Evolutionary conservation across 23 tunicate species (phyloP), one percentile per base, ranked within the genome.

Genomic region (Styela clava): DNA sequence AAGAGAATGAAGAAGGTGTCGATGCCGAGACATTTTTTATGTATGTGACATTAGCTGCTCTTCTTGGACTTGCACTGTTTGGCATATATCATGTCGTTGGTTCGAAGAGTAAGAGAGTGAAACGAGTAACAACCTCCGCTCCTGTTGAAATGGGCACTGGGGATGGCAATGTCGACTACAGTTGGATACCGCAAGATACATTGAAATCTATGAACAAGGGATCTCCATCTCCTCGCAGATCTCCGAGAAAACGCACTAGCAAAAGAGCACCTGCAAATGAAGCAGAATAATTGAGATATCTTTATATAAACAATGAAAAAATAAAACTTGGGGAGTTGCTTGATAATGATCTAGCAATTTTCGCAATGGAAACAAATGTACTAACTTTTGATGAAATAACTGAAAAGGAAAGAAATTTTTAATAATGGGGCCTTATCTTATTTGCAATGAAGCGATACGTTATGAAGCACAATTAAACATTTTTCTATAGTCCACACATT

Each of bases 1-100:
- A 73, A 65, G 98, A 93, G 62, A 88, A 93, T 76, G 98, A 93
- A 84, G 98, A 93, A 76, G 98, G 90, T 12, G 79, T 93, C 23
- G 98, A 93, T 82, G 81, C 98, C 36, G 98, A 93, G 81, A 93
- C 92, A 27, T 93, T 93, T 56, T 93, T 93, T 84, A 93, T 93
- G 98, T 87, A 87, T 61, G 34, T 93, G 69, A 87, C 87, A 84
- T 68, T 93, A 62, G 56, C 69, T 34, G 92, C 83, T 12, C 32
- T 93, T 31, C 79, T 74, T 34, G 85, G 79, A 28, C 76, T 93
- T 22, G 69, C 30, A 0, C 29, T 80, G 3, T 69, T 93, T 24
- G 98, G 89, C 35, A 5, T 82, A 28, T 93, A 84, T 80, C 86
- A 85, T 33, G 22, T 52, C n/a, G 64, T 64, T 37, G 79, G 61